phyloP scores from a whole-genome alignment of 2,797 vertebrate genomes.

The Diglossa cyanea region DNA sequence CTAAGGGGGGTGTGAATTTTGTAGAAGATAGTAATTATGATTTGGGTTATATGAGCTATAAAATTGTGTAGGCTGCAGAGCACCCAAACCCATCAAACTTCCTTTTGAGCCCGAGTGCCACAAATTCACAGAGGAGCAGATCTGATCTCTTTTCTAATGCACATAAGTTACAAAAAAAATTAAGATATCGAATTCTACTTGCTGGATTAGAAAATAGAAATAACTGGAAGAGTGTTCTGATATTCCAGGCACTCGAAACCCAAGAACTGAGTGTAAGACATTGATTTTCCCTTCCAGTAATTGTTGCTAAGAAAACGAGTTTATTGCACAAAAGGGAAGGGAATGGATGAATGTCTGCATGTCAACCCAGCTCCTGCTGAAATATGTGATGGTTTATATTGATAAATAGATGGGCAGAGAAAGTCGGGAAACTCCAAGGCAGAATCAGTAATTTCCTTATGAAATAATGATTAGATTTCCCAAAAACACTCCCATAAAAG shows the following conservation, averaged over 20 bases:
- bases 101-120: not conserved
- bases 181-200: not conserved
- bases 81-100: not conserved
- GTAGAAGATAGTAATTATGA: not conserved
- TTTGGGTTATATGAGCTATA: not conserved
- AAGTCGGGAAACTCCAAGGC: not conserved
- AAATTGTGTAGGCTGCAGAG: not conserved
- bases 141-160: not conserved
- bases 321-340: not conserved
- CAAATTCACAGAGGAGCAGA: not conserved
- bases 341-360: not conserved
- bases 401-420: not conserved
- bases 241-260: not conserved
- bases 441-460: not conserved
- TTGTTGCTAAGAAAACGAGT: not conserved
- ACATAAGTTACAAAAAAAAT: not conserved
- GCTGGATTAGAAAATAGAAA: not conserved
- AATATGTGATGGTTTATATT: not conserved
- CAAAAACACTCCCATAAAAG: not conserved
- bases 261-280: not conserved
- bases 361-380: not conserved
- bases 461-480: conserved; percentile 1
- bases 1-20: not conserved
- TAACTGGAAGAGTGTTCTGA: not conserved
- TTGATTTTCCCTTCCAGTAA: conserved; percentile 12